phyloP scores from a whole-genome alignment of 2,113 vertebrate species.

The Dipodomys stephensi region DNA sequence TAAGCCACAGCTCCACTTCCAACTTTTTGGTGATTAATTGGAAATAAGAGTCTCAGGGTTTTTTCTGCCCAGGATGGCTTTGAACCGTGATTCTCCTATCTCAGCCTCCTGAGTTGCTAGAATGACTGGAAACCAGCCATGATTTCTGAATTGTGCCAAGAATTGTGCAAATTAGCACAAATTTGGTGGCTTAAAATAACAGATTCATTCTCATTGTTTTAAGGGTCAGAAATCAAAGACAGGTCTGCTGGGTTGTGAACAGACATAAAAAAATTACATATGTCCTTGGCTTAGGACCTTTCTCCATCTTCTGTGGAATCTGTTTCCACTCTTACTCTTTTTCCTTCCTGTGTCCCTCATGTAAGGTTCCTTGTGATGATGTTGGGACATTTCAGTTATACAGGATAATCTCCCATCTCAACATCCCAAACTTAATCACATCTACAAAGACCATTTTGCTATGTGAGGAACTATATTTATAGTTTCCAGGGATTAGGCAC shows the following conservation, averaged over 20 bases:
- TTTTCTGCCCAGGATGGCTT: too few relatives aligned
- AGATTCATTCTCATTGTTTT: not conserved
- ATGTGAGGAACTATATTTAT: not conserved
- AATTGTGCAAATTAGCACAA: not conserved
- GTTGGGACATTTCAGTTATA: not conserved
- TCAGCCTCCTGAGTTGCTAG: too few relatives aligned
- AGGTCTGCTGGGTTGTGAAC: not conserved
- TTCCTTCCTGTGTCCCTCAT: not conserved
- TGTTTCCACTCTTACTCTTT: not conserved
- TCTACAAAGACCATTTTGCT: not conserved
- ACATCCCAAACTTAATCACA: not conserved
- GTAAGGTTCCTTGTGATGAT: not conserved
- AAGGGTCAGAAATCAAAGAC: not conserved
- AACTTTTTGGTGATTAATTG: too few relatives aligned
- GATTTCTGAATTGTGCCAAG: too few relatives aligned
- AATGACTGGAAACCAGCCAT: too few relatives aligned
- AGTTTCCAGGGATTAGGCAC: not conserved
- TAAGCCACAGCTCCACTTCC: too few relatives aligned
- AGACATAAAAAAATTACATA: too few relatives aligned
- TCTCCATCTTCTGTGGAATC: too few relatives aligned
- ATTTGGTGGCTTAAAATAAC: slow-evolving; percentile 5
- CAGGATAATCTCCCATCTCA: not conserved
- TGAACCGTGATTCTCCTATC: too few relatives aligned
- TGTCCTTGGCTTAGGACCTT: too few relatives aligned
- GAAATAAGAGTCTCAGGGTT: too few relatives aligned